These are phyloP conservation scores for Glaucopsyche alexis DNA, from an alignment of 2,888 invertebrate species.

Conservation along the genomic window DNA sequence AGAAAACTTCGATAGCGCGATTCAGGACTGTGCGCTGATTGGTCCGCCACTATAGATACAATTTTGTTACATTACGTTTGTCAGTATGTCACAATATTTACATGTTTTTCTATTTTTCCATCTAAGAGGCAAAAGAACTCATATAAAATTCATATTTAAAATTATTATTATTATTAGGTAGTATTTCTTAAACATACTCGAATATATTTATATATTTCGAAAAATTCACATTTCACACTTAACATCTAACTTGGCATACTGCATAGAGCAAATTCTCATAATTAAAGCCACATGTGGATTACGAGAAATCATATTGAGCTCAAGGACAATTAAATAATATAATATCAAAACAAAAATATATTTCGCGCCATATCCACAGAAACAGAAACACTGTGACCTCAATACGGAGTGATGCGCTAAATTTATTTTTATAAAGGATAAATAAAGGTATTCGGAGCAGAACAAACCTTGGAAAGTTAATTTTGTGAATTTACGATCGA, in stretches of 20 bases:
- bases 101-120: too few species aligned
- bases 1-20: too few species aligned
- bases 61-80: too few species aligned
- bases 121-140: too few species aligned
- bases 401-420: conserved; percentile 23
- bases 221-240: too few species aligned
- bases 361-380: conserved; percentile 17
- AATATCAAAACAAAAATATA: conserved; percentile 24
- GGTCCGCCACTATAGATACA: too few species aligned
- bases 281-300: neutral
- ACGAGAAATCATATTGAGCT: conserved; percentile 12
- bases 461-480: conserved; percentile 30
- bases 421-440: conserved; percentile 40
- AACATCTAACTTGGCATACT: neutral
- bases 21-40: too few species aligned
- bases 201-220: too few species aligned
- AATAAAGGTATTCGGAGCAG: conserved; percentile 36
- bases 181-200: too few species aligned
- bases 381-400: conserved; percentile 23
- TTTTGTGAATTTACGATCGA: conserved; percentile 18
- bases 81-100: too few species aligned
- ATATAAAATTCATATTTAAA: too few species aligned
- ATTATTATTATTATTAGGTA: too few species aligned
- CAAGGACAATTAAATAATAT: conserved; percentile 26
- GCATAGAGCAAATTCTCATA: conserved; percentile 1